A percentile compares a stretch with the other conserved stretches of the same genome.
Conservation (phyloP, 2,888 invertebrate species). For the Drosophila neonasuta region DNA sequence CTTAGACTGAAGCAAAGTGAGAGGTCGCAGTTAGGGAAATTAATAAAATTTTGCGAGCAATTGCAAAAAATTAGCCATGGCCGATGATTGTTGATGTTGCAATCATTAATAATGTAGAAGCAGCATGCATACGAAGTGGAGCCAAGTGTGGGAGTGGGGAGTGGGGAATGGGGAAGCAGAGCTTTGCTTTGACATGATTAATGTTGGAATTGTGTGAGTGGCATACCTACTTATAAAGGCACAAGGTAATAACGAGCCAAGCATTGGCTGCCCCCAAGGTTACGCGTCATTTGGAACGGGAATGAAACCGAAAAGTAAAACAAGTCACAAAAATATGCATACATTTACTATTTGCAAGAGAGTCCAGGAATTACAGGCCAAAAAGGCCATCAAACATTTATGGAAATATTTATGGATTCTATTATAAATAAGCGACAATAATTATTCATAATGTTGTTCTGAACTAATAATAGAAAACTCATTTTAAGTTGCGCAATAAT, state of each 20-base stretch:
- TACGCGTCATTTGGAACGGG: conserved; percentile 10
- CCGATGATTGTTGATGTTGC: conserved; percentile 64
- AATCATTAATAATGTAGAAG: conserved; percentile 57
- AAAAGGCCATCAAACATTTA: conserved; percentile 12
- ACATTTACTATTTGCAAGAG: background rate
- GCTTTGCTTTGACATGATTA: conserved; percentile 52
- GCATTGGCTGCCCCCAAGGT: conserved; percentile 19
- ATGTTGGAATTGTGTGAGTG: conserved; percentile 59
- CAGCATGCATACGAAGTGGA: background rate
- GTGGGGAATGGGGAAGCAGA: background rate
- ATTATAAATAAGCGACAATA: background rate
- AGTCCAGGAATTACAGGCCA: background rate
- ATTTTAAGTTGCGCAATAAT: too few relatives aligned
- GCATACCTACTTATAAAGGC: conserved; percentile 41
- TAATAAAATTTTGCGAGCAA: conserved; percentile 65
- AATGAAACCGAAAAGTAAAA: conserved; percentile 3
- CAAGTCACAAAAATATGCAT: background rate
- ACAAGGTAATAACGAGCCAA: conserved; percentile 35
- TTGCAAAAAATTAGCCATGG: conserved; percentile 65
- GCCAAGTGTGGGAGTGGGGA: background rate
- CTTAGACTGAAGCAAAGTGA: background rate
- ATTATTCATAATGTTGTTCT: background rate
- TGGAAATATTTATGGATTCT: conserved; percentile 1
- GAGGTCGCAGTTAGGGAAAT: conserved; percentile 32
- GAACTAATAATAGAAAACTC: background rate